phyloP scores from a whole-genome alignment of 2,888 invertebrate genomes.

The Agrypnus murinus region DNA sequence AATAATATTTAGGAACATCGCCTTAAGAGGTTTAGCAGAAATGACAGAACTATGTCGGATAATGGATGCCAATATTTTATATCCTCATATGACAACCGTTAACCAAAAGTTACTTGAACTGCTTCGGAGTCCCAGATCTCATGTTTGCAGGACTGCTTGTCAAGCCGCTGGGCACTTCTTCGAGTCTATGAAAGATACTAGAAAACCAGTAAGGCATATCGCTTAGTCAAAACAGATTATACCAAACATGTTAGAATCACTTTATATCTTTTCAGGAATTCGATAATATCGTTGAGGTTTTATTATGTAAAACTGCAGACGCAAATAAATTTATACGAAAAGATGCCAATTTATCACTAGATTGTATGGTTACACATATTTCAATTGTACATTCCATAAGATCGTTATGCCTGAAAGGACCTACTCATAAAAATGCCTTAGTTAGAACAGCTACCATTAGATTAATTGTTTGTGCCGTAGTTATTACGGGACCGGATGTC shows the following conservation, averaged over 20 bases:
- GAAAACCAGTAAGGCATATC: constrained; percentile 68
- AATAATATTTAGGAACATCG: constrained; percentile 63
- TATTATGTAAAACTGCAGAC: constrained; percentile 82
- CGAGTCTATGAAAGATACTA: constrained; percentile 68
- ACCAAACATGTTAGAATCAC: constrained; percentile 1
- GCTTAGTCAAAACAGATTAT: not conserved
- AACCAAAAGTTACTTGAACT: constrained; percentile 69
- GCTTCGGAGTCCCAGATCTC: constrained; percentile 68
- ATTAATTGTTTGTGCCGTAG: constrained; percentile 78
- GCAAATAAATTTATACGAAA: constrained; percentile 83
- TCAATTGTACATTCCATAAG: constrained; percentile 75
- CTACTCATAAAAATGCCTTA: constrained; percentile 78
- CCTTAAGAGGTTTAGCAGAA: constrained; percentile 68
- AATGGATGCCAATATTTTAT: constrained; percentile 60
- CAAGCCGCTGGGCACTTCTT: constrained; percentile 70
- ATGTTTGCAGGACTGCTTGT: constrained; percentile 69
- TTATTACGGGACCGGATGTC: constrained; percentile 77
- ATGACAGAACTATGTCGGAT: constrained; percentile 64
- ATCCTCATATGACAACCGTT: constrained; percentile 67
- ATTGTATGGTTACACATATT: constrained; percentile 79
- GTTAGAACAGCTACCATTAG: constrained; percentile 81
- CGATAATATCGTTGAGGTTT: constrained; percentile 78
- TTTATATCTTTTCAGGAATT: constrained; percentile 75
- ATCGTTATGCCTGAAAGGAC: constrained; percentile 71
- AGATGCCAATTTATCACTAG: constrained; percentile 83